Percentiles rank a stretch among this genome's conserved stretches.
Evolutionary conservation across 2,888 invertebrate species (phyloP).

Genomic region (Epirrhoe alternata): DNA sequence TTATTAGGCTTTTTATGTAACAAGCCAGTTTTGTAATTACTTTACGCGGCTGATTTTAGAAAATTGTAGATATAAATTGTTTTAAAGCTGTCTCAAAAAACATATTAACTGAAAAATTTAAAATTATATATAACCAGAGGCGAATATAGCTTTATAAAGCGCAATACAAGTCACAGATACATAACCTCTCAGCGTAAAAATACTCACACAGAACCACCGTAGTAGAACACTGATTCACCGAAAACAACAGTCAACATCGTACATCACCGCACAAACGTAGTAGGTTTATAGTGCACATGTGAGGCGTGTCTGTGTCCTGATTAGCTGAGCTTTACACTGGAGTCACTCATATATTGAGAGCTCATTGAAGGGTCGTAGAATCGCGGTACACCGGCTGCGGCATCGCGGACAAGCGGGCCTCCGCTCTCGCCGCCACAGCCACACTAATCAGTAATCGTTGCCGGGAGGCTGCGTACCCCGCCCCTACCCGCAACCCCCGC

Average conservation of each 20-base stretch:
- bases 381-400: conserved; percentile 62
- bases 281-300: conserved; percentile 69
- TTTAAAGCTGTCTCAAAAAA: background rate
- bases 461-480: conserved; percentile 82
- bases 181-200: conserved; percentile 5
- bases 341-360: conserved; percentile 9
- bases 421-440: conserved; percentile 81
- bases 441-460: conserved; percentile 86
- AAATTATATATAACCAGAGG: background rate
- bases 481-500: conserved; percentile 51
- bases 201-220: conserved; percentile 62
- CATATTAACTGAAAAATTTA: background rate
- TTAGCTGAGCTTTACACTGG: conserved; percentile 63
- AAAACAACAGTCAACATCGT: conserved; percentile 67
- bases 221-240: conserved; percentile 55
- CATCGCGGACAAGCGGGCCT: conserved; percentile 72
- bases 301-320: conserved; percentile 66
- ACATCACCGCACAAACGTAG: conserved; percentile 73
- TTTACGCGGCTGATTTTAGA: background rate
- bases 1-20: conserved; percentile 19
- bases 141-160: background rate
- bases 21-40: background rate
- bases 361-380: conserved; percentile 19
- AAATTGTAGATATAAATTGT: background rate
- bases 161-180: background rate